phyloP scores from a whole-genome alignment of 2,888 invertebrate genomes.

The Mimumesa dahlbomi region DNA sequence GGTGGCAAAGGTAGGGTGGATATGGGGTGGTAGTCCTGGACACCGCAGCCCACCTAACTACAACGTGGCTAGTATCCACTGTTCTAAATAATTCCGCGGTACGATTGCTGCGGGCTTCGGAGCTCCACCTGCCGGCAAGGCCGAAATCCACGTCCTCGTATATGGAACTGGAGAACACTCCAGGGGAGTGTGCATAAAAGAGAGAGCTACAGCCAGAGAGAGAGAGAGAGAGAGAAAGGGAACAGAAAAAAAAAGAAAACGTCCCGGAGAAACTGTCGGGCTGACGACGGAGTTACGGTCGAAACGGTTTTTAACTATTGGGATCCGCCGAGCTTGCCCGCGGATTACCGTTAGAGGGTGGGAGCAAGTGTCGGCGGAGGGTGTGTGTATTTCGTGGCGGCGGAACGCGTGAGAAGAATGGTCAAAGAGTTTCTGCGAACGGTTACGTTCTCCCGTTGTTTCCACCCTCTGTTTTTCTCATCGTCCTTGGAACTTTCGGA shows the following conservation, averaged over 20 bases:
- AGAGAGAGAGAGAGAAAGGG: constrained; percentile 4
- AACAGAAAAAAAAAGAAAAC: too few species aligned
- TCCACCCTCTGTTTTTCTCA: too few species aligned
- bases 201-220: too few species aligned
- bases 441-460: constrained; percentile 29
- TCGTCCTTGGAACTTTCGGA: too few species aligned
- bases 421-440: constrained; percentile 39
- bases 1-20: constrained; percentile 72
- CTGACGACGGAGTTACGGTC: constrained; percentile 27
- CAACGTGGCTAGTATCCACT: constrained; percentile 76
- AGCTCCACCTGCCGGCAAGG: constrained; percentile 63
- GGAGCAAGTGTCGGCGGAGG: constrained; percentile 14
- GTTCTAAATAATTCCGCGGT: constrained; percentile 79
- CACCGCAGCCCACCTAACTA: constrained; percentile 78
- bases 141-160: constrained; percentile 58
- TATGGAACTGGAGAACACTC: constrained; percentile 3
- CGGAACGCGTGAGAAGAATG: constrained; percentile 55
- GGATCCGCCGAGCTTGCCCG: constrained; percentile 41
- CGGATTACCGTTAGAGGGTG: constrained; percentile 47
- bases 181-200: too few species aligned
- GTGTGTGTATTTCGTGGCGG: constrained; percentile 51
- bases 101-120: constrained; percentile 78
- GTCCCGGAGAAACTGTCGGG: constrained; percentile 16
- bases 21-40: constrained; percentile 75
- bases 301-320: constrained; percentile 56